Percentiles rank a stretch among this genome's conserved stretches.
phyloP scores from a whole-genome alignment of 2,113 vertebrate species.

The Hypocryptadius cinnamomeus region DNA sequence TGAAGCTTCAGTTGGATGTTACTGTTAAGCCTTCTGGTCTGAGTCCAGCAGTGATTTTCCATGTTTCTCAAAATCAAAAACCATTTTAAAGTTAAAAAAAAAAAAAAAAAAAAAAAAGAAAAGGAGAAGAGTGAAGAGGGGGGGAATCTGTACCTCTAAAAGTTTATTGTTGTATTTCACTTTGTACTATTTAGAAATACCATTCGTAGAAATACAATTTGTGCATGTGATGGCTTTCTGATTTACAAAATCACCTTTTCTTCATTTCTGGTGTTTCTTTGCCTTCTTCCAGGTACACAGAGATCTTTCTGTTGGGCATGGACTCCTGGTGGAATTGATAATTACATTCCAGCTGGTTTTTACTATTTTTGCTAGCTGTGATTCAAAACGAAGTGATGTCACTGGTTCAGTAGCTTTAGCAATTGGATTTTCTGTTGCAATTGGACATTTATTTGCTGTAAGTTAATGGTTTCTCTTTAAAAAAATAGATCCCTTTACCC shows the following conservation, averaged over 20 bases:
- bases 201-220: not conserved
- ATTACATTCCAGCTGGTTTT: slow-evolving; percentile 97
- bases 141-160: not conserved
- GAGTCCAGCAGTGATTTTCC: not conserved
- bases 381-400: slow-evolving; percentile 87
- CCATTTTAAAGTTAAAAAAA: not conserved
- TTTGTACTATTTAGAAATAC: not conserved
- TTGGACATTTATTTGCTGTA: slow-evolving; percentile 95
- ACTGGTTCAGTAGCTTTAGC: slow-evolving; percentile 86
- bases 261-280: slow-evolving; percentile 10
- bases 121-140: no score
- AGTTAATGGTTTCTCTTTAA: slow-evolving; percentile 66
- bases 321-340: slow-evolving; percentile 88
- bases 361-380: slow-evolving; percentile 95
- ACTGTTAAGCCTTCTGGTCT: not conserved
- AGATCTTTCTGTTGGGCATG: slow-evolving; percentile 81
- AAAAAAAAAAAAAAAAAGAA: not conserved
- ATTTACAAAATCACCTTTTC: not conserved
- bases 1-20: not conserved
- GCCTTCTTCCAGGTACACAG: slow-evolving; percentile 75
- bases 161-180: not conserved
- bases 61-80: not conserved
- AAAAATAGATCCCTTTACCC: not conserved
- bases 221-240: not conserved
- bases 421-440: slow-evolving; percentile 89